phyloP scores from a whole-genome alignment of 1,140 invertebrate species.

The Hesperophylax magnus region DNA sequence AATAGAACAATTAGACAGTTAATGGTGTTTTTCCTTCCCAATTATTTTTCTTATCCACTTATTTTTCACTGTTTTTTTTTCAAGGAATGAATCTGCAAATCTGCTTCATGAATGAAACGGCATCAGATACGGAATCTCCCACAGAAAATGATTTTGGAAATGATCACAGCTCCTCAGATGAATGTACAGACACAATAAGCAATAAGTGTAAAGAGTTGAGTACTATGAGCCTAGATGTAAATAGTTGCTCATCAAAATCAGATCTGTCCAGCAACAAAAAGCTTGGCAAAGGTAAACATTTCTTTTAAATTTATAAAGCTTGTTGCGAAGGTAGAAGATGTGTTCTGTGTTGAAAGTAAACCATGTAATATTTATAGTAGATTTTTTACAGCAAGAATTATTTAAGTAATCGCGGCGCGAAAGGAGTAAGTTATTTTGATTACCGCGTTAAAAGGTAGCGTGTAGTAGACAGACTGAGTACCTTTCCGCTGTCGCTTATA shows the following conservation, averaged over 20 bases:
- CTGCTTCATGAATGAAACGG: conserved; percentile 95
- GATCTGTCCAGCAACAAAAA: conserved; percentile 9
- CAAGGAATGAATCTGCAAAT: conserved; percentile 93
- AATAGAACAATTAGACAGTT: too few relatives aligned
- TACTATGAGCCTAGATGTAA: not conserved
- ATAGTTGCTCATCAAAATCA: not conserved
- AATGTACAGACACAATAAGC: conserved; percentile 2
- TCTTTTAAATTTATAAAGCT: not conserved
- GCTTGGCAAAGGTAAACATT: conserved; percentile 26
- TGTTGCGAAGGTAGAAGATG: too few relatives aligned
- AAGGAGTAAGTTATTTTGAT: too few relatives aligned
- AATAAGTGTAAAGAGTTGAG: conserved; percentile 13
- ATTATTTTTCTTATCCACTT: too few relatives aligned
- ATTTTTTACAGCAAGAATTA: too few relatives aligned
- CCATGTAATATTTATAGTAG: too few relatives aligned
- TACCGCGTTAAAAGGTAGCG: too few relatives aligned
- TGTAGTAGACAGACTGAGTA: too few relatives aligned
- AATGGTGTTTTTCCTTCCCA: too few relatives aligned
- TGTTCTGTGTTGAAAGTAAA: too few relatives aligned
- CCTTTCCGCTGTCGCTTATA: too few relatives aligned
- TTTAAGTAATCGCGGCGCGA: too few relatives aligned
- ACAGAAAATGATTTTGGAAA: conserved; percentile 75
- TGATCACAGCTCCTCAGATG: conserved; percentile 46
- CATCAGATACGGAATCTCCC: conserved; percentile 85
- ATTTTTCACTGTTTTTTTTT: conserved; percentile 51